A percentile compares a stretch with the other conserved stretches of the same genome.
phyloP scores from a whole-genome alignment of 2,797 vertebrate species.

The Rhinatrema bivittatum region DNA sequence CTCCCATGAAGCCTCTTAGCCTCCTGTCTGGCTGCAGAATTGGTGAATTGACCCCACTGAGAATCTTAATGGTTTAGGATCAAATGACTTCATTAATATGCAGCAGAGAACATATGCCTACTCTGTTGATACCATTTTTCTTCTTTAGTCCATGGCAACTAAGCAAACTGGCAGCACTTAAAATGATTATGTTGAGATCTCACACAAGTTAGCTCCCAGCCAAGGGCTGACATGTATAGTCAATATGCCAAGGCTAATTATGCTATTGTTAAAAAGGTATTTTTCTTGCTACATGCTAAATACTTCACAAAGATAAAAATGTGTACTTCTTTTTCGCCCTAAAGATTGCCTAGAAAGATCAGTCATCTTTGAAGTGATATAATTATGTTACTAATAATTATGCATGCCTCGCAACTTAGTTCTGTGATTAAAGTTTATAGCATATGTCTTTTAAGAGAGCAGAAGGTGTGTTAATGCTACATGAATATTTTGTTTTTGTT shows the following conservation, averaged over 20 bases:
- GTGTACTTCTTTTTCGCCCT: conserved; percentile 21
- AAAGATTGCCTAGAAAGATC: conserved; percentile 30
- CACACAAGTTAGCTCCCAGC: conserved; percentile 45
- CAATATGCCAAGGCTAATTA: conserved; percentile 46
- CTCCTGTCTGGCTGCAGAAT: no score
- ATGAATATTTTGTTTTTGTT: conserved; percentile 1
- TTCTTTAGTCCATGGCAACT: conserved; percentile 35
- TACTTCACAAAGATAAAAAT: conserved; percentile 27
- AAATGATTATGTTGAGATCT: conserved; percentile 51
- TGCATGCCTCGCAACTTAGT: conserved; percentile 13
- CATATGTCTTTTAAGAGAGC: conserved; percentile 1
- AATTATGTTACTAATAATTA: conserved; percentile 29
- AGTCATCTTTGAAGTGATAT: conserved; percentile 20
- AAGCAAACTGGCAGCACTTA: conserved; percentile 44
- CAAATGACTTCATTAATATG: conserved; percentile 31
- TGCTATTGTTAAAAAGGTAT: conserved; percentile 37
- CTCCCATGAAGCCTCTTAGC: no score
- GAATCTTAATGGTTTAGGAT: conserved; percentile 14
- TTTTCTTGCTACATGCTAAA: conserved; percentile 30
- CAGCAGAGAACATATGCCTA: conserved; percentile 7
- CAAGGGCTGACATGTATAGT: conserved; percentile 38
- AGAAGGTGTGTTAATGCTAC: conserved; percentile 10
- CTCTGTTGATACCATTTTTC: conserved; percentile 36
- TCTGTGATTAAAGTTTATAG: conserved; percentile 21
- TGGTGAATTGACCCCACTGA: no score